Evolutionary conservation across 2,113 vertebrate species (phyloP), one percentile per base, ranked within the genome.

Genomic region (Lophius piscatorius): DNA sequence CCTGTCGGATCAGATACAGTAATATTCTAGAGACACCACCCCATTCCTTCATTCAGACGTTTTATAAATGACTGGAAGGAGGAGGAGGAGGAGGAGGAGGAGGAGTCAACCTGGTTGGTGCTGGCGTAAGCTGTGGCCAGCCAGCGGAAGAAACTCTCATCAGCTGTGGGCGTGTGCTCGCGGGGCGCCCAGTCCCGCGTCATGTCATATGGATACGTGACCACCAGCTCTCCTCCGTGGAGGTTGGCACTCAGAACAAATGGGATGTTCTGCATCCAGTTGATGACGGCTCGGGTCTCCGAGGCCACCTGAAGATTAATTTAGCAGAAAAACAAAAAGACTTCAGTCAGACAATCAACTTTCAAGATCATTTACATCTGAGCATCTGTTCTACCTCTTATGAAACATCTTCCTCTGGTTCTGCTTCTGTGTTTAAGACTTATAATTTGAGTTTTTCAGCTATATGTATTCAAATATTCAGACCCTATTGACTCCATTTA

Each of bases 121-220:
- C 93, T 96, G 70, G 96, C 95, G 0, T 94, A 98, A 41, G 91
- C 93, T 13, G 93, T 93, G 49, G 94, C 94, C 3, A 98, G 86
- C 96, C 96, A 98, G 62, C 95, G 94, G 90, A 98, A 98, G 81
- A 98, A 93, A 36, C 93, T 93, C 0, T 98, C 94, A 50, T 98
- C 96, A 0, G 95, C 77, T 0, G 94, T 90, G 41, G 90, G 89
- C 0, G 90, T 90, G 81, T 82, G 84, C 49, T 96, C 86, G 54
- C 85, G 84, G 33, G 93, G 76, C 10, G 82, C 77, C 94, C 94
- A 0, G 76, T 91, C 86, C 10, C 63, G 66, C 11, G 88, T 90
- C 90, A 90, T 91, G 82, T 91, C 90, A 1, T 70, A 91, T 0
- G 90, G 91, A 73, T 94, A 98, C 3, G 94, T 95, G 44, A 97